These are phyloP conservation scores for Stichopus horrens DNA, from an alignment of 53 echinoderm and acorn worm genomes.

Conservation along the genomic window DNA sequence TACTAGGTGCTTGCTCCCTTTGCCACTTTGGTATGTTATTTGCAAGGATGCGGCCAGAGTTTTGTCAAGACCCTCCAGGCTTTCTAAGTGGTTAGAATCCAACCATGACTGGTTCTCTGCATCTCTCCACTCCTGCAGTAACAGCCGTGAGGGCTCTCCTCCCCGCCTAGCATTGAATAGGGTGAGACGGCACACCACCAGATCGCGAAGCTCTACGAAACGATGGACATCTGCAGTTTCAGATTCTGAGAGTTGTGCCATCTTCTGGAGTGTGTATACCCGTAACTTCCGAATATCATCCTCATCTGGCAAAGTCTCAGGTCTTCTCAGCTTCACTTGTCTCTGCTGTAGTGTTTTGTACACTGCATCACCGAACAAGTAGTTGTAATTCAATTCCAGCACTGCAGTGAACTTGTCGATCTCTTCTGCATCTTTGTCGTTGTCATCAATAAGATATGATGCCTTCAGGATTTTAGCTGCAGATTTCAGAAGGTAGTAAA, in stretches of 20 bases:
- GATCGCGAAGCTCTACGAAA: constrained; percentile 47
- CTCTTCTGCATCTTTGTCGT: constrained; percentile 47
- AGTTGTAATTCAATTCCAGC: constrained; percentile 58
- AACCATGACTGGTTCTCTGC: constrained; percentile 1
- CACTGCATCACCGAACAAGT: constrained; percentile 51
- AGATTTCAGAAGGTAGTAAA: constrained; percentile 63
- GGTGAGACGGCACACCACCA: constrained; percentile 53
- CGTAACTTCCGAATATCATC: constrained; percentile 49
- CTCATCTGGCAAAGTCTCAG: constrained; percentile 51
- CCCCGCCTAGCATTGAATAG: constrained; percentile 62
- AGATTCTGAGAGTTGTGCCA: constrained; percentile 4
- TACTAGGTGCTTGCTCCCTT: constrained; percentile 56
- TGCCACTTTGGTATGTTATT: constrained; percentile 60
- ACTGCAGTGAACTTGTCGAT: constrained; percentile 65
- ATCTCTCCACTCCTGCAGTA: not conserved
- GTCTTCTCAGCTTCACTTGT: constrained; percentile 46
- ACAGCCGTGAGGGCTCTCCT: constrained; percentile 12
- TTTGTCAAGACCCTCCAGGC: constrained; percentile 9
- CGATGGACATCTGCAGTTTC: constrained; percentile 40
- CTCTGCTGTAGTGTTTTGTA: constrained; percentile 47
- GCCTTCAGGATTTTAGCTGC: constrained; percentile 59
- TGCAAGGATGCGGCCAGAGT: constrained; percentile 22
- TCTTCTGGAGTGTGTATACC: constrained; percentile 44
- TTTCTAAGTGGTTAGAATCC: not conserved
- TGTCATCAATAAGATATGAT: constrained; percentile 40